phyloP scores from a whole-genome alignment of 2,797 vertebrate genomes.

The Falco rusticolus region DNA sequence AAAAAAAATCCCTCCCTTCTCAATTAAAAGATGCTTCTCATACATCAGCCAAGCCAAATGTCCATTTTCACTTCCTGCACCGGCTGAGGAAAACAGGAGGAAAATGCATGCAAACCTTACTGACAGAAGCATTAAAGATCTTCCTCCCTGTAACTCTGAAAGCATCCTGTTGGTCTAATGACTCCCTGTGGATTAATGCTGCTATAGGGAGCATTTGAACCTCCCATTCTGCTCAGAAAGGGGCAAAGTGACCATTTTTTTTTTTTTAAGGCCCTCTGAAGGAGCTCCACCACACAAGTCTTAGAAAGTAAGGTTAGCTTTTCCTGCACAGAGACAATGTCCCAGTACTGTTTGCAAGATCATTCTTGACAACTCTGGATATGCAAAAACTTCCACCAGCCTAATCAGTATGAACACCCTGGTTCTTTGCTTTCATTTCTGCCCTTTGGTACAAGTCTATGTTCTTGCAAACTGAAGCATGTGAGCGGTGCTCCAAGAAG shows the following conservation, averaged over 20 bases:
- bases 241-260: background rate
- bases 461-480: background rate
- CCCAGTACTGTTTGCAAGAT: background rate
- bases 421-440: background rate
- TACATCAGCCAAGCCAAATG: background rate
- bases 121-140: background rate
- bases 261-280: background rate
- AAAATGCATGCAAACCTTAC: background rate
- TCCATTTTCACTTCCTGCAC: background rate
- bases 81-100: background rate
- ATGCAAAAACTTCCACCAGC: background rate
- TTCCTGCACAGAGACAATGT: background rate
- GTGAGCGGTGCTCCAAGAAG: background rate
- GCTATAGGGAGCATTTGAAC: background rate
- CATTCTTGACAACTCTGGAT: background rate
- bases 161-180: background rate
- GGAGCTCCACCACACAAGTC: background rate
- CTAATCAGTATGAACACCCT: background rate
- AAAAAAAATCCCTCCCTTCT: background rate
- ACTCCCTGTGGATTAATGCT: background rate
- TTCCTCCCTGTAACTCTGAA: background rate
- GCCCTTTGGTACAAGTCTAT: background rate
- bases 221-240: background rate
- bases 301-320: background rate
- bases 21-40: conserved; percentile 8